Percentiles rank a stretch among this genome's conserved stretches.
These are phyloP conservation scores for Diorhabda sublineata DNA, from an alignment of 1,140 invertebrate genomes.

Conservation along the genomic window DNA sequence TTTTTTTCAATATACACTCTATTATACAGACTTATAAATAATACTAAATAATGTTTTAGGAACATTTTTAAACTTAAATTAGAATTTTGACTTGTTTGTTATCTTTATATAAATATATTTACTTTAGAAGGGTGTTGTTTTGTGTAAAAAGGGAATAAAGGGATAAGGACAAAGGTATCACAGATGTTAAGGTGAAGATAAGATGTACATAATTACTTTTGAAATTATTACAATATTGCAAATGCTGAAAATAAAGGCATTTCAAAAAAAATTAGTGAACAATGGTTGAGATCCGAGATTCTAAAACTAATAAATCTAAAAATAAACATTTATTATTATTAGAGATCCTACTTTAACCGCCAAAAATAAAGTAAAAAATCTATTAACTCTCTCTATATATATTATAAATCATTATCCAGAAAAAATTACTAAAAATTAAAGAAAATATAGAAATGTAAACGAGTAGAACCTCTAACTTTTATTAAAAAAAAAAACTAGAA, in stretches of 20 bases:
- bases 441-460: constrained; percentile 20
- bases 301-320: constrained; percentile 34
- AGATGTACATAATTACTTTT: constrained; percentile 24
- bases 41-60: constrained; percentile 1
- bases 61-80: not conserved
- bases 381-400: not conserved
- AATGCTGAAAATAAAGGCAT: constrained; percentile 21
- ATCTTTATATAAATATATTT: not conserved
- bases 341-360: constrained; percentile 35
- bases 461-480: constrained; percentile 33
- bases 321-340: constrained; percentile 26
- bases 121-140: constrained; percentile 5
- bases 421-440: constrained; percentile 26
- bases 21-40: not conserved
- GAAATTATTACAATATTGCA: constrained; percentile 28
- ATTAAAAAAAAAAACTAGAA: constrained; percentile 18
- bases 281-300: constrained; percentile 38
- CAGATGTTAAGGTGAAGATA: constrained; percentile 41
- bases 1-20: not conserved
- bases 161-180: constrained; percentile 34
- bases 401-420: not conserved
- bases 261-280: constrained; percentile 27
- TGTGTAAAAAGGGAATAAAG: not conserved
- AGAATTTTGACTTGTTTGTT: not conserved
- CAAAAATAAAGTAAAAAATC: constrained; percentile 28